phyloP scores from a whole-genome alignment of 2,113 vertebrate species.

The Neomonachus schauinslandi region DNA sequence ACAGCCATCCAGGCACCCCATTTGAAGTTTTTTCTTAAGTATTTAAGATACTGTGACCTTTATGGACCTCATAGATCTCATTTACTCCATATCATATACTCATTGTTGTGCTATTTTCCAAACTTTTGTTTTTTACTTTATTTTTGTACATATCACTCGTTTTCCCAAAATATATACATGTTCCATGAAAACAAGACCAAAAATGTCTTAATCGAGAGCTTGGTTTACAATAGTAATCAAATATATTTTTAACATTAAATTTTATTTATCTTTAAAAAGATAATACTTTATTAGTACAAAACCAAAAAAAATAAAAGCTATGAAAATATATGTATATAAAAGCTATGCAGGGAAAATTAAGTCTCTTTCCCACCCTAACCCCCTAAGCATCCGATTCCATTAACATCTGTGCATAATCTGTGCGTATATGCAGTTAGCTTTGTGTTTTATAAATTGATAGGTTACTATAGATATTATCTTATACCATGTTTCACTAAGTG shows the following conservation, averaged over 20 bases:
- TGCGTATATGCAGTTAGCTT: not conserved
- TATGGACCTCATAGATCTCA: not conserved
- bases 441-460: not conserved
- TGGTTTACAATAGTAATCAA: not conserved
- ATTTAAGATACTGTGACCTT: not conserved
- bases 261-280: not conserved
- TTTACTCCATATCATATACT: not conserved
- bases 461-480: not conserved
- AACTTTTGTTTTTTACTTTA: not conserved
- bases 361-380: not conserved
- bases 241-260: not conserved
- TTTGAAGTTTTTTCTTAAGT: not conserved
- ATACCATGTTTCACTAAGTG: not conserved
- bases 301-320: not conserved
- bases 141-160: not conserved
- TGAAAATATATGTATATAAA: not conserved
- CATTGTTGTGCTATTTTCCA: not conserved
- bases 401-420: not conserved
- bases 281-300: not conserved
- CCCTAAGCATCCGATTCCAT: not conserved
- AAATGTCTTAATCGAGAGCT: not conserved
- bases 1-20: not conserved
- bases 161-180: not conserved
- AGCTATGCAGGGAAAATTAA: not conserved
- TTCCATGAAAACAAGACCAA: not conserved